phyloP scores from a whole-genome alignment of 2,113 vertebrate species.

The Porphyrio hochstetteri region DNA sequence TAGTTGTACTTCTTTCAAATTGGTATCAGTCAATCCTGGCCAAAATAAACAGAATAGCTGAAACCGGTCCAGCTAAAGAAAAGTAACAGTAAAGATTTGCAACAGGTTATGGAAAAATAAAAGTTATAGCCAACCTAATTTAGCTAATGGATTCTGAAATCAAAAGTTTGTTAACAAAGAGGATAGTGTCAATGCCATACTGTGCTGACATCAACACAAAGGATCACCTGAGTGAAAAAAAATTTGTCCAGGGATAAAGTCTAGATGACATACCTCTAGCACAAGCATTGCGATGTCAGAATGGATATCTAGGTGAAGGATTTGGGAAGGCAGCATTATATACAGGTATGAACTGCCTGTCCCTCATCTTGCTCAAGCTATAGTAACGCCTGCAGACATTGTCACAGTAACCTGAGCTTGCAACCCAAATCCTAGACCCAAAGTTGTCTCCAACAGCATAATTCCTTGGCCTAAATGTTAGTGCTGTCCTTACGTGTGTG shows the following conservation, averaged over 20 bases:
- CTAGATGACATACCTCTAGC: background rate
- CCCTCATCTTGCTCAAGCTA: background rate
- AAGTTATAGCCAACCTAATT: background rate
- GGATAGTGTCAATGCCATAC: accelerated
- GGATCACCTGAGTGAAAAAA: background rate
- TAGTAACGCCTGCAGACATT: background rate
- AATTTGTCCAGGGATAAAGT: background rate
- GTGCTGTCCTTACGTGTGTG: background rate
- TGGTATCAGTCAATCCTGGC: background rate
- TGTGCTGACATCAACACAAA: background rate
- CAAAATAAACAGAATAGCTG: background rate
- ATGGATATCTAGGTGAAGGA: background rate
- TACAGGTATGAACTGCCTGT: background rate
- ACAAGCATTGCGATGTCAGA: background rate
- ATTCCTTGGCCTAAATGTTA: background rate
- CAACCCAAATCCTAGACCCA: background rate
- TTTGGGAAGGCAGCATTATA: background rate
- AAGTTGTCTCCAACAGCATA: background rate
- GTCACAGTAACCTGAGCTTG: background rate
- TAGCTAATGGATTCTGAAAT: background rate
- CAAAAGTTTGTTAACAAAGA: background rate
- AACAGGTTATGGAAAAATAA: background rate
- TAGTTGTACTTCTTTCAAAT: background rate
- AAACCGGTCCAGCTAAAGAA: background rate
- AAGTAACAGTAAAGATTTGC: background rate